Percentiles rank a stretch among this genome's conserved stretches.
Conservation (phyloP, 2,888 invertebrate genomes). For the Limnephilus auricula region DNA sequence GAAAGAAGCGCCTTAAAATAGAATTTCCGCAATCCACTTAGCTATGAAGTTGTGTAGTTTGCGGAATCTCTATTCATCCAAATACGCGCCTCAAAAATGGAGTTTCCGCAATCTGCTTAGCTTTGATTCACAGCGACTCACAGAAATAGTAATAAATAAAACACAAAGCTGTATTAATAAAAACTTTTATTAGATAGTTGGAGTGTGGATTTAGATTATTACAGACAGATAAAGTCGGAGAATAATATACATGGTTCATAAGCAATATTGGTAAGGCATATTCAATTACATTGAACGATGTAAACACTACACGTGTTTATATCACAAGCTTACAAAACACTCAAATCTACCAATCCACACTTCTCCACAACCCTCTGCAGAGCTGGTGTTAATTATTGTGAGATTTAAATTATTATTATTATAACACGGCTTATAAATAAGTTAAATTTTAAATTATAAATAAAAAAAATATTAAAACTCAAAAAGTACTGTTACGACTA, state of each 20-base stretch:
- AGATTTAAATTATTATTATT: constrained; percentile 53
- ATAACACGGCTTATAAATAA: constrained; percentile 63
- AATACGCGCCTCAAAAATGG: not conserved
- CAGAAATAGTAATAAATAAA: constrained; percentile 20
- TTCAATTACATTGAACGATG: constrained; percentile 36
- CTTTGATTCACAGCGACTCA: too few relatives aligned
- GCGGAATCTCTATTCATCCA: not conserved
- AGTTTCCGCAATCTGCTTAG: too few relatives aligned
- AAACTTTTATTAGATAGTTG: constrained; percentile 54
- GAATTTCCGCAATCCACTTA: not conserved
- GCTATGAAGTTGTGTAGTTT: not conserved
- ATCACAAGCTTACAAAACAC: constrained; percentile 39
- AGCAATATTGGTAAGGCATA: constrained; percentile 49
- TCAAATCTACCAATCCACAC: constrained; percentile 25
- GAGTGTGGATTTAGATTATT: constrained; percentile 46
- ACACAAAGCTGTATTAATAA: constrained; percentile 55
- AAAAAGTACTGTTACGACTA: constrained; percentile 57
- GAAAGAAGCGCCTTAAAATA: not conserved
- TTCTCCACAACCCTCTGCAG: not conserved
- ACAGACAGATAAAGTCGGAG: not conserved
- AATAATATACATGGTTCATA: constrained; percentile 43
- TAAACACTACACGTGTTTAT: constrained; percentile 34
- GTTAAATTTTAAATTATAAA: constrained; percentile 67
- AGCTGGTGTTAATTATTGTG: constrained; percentile 48
- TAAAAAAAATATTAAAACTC: constrained; percentile 56